Conservation (phyloP, 2,888 invertebrate genomes). For the Sinopyrophorus schimmeli region DNA sequence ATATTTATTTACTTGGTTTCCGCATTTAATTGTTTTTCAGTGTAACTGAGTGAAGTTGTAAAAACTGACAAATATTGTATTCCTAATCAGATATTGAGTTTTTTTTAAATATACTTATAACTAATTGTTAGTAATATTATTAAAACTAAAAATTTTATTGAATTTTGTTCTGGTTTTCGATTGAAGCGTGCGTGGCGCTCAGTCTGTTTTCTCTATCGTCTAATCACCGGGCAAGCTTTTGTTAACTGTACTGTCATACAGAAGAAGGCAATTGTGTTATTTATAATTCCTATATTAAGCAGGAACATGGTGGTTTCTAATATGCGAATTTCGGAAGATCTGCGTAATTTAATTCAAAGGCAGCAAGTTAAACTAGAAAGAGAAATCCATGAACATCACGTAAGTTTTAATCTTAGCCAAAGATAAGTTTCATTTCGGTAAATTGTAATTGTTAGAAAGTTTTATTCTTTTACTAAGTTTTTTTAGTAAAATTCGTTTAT, state of each 20-base stretch:
- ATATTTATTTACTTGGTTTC: background rate
- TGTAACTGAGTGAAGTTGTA: too few relatives aligned
- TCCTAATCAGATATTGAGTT: too few relatives aligned
- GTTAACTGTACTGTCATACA: slow-evolving; percentile 7
- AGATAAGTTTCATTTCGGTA: slow-evolving; percentile 19
- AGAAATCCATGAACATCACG: slow-evolving; percentile 27
- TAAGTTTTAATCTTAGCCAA: slow-evolving; percentile 23
- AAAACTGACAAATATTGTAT: too few relatives aligned
- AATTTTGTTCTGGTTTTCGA: slow-evolving; percentile 37
- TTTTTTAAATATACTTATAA: too few relatives aligned
- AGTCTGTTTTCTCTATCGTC: slow-evolving; percentile 30
- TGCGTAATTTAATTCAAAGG: slow-evolving; percentile 15
- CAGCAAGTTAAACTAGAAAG: slow-evolving; percentile 22
- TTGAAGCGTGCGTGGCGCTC: slow-evolving; percentile 42
- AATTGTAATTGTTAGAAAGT: slow-evolving; percentile 8
- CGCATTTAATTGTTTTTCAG: background rate
- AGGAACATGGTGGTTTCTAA: slow-evolving; percentile 18
- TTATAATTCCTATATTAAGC: slow-evolving; percentile 3
- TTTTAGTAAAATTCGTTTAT: too few relatives aligned
- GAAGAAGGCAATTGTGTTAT: slow-evolving; percentile 3
- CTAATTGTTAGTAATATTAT: background rate
- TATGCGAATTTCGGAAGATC: slow-evolving; percentile 23
- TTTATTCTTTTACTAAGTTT: too few relatives aligned
- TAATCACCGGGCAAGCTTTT: slow-evolving; percentile 18
- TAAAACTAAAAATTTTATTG: slow-evolving; percentile 27